phyloP scores from a whole-genome alignment of 2,888 invertebrate species.

The Carterocephalus palaemon region DNA sequence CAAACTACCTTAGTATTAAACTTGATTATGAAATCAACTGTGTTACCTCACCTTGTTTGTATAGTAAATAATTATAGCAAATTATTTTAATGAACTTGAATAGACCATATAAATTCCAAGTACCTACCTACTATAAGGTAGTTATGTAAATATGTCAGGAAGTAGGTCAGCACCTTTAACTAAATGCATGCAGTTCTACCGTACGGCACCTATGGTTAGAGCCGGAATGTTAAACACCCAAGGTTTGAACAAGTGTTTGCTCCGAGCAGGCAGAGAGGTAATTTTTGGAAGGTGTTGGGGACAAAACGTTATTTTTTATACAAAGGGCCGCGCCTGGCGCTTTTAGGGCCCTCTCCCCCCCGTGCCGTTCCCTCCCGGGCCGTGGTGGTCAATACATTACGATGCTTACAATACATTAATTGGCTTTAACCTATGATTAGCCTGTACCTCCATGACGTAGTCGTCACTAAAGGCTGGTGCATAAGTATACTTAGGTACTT shows the following conservation, averaged over 20 bases:
- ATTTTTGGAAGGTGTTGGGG: conserved; percentile 1
- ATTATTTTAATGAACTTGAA: not conserved
- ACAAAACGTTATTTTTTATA: conserved; percentile 3
- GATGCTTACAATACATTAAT: conserved; percentile 1
- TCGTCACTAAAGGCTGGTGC: too few species aligned
- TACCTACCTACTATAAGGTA: too few species aligned
- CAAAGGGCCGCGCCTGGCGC: too few species aligned
- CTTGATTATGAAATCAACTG: too few species aligned
- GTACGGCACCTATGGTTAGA: conserved; percentile 20
- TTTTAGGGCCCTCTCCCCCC: too few species aligned
- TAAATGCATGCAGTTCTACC: conserved; percentile 21
- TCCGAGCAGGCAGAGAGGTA: conserved; percentile 2
- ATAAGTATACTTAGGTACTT: too few species aligned
- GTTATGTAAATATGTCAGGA: conserved; percentile 19
- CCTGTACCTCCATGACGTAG: too few species aligned
- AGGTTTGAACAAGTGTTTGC: conserved; percentile 21
- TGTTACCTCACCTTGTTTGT: too few species aligned
- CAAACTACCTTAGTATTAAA: too few species aligned
- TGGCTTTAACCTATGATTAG: not conserved
- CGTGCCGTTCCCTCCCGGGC: too few species aligned
- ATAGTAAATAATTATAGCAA: not conserved
- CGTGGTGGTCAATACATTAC: too few species aligned
- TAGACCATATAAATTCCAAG: not conserved
- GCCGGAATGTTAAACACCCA: conserved; percentile 20
- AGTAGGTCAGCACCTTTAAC: conserved; percentile 18